Evolutionary conservation across 2,888 invertebrate genomes (phyloP), one percentile per base, ranked within the genome.

Genomic region (Scaptomyza caliginosa): DNA sequence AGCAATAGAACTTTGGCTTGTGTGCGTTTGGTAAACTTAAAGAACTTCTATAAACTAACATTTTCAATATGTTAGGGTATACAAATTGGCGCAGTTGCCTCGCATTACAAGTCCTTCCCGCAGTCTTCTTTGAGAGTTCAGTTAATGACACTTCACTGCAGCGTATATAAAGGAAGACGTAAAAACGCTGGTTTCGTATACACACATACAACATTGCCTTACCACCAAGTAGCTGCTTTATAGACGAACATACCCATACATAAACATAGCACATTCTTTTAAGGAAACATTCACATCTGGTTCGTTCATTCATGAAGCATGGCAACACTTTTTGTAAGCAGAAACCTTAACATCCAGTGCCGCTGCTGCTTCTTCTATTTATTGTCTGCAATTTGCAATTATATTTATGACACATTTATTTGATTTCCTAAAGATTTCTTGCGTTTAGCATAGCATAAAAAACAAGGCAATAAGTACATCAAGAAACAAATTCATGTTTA

Each of bases 381-480:
- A 55, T 55, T 68, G 57, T 43, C 52, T 59, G 57, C 50, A 56
- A 66, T 48, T 36, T 71, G 81, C 84, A 81, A 81, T 81, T 81
- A 86, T 81, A 77, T 81, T 86, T 86, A 81, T 80, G 86, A 69
- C 67, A 69, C 48, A 74, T 84, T 86, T 86, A 84, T 81, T 84
- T 64, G 86, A 82, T 77, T 86, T 84, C 52, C 65, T 63, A 71
- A 86, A 83, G 84, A 83, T 83, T 74, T 77, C 63, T 65, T 63
- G 55, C 69, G 72, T 75, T 82, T 82, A 77, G 75, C 82, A 86
- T 73, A 81, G 39, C 59, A 59, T 60, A 60, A 59, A 59, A 46
- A 39, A 19, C 17, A 46, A 8, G 24, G 7, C 36, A 28, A 17
- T 28, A 56, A 65, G 40, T 51, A 58, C 36, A 32, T 32, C 28